A percentile compares a stretch with the other conserved stretches of the same genome.
phyloP scores from a whole-genome alignment of 2,888 invertebrate genomes.

The Byasa hedistus region DNA sequence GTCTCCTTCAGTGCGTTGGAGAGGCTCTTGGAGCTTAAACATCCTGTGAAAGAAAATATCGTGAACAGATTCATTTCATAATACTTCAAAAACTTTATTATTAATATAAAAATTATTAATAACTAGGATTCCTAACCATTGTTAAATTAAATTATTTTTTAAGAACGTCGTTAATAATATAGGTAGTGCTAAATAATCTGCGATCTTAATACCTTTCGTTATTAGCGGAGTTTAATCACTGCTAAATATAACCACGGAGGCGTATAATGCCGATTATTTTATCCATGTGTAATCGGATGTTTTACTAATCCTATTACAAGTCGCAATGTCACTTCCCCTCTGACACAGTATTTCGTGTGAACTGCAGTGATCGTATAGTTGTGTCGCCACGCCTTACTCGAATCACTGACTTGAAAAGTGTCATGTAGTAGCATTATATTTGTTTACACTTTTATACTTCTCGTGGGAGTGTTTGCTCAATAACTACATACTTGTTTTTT shows the following conservation, averaged over 20 bases:
- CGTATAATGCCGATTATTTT: slow-evolving; percentile 14
- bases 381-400: slow-evolving; percentile 35
- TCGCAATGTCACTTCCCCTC: slow-evolving; percentile 25
- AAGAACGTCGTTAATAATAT: neutral
- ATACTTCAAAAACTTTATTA: too few species aligned
- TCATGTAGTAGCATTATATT: neutral
- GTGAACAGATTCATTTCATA: too few species aligned
- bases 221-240: neutral
- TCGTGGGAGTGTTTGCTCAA: slow-evolving; percentile 24
- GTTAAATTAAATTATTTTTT: neutral
- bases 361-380: slow-evolving; percentile 38
- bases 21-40: too few species aligned
- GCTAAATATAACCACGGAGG: slow-evolving; percentile 7
- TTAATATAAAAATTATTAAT: too few species aligned
- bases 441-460: neutral
- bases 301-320: slow-evolving; percentile 14
- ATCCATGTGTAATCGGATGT: slow-evolving; percentile 15
- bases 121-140: too few species aligned
- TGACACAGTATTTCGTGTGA: slow-evolving; percentile 37
- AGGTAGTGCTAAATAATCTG: neutral
- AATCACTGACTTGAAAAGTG: slow-evolving; percentile 17
- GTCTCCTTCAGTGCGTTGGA: too few species aligned
- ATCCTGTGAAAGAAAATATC: too few species aligned
- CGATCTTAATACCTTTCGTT: neutral
- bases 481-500: neutral